Conservation (phyloP, 2,797 vertebrate genomes). For the Mormyrus proboscirostris region DNA sequence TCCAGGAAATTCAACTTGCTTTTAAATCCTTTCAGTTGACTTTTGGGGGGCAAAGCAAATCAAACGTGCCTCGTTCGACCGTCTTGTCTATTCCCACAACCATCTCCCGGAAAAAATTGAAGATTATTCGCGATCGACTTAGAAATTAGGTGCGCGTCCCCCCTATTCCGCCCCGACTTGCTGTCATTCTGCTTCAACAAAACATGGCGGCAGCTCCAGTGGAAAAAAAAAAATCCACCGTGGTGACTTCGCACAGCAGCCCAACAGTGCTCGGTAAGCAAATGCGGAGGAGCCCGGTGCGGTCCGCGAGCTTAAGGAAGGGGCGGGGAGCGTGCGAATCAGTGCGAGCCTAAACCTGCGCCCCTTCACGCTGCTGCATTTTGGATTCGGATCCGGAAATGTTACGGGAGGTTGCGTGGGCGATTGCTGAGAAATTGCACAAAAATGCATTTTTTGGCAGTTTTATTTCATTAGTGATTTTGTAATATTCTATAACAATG, state of each 20-base stretch:
- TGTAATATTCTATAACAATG: not conserved
- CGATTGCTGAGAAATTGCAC: not conserved
- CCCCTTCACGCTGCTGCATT: not conserved
- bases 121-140: slow-evolving; percentile 31
- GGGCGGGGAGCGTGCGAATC: not conserved
- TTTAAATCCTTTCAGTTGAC: slow-evolving; percentile 38
- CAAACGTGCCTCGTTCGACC: slow-evolving; percentile 11
- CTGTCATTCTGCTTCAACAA: slow-evolving; percentile 56
- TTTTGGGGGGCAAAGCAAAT: slow-evolving; percentile 4
- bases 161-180: slow-evolving; percentile 46
- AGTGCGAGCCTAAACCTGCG: not conserved
- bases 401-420: not conserved
- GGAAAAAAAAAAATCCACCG: slow-evolving; percentile 14
- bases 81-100: slow-evolving; percentile 3
- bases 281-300: slow-evolving; percentile 5
- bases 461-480: not conserved
- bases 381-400: not conserved
- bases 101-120: slow-evolving; percentile 25
- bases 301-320: not conserved
- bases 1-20: slow-evolving; percentile 46
- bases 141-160: slow-evolving; percentile 34
- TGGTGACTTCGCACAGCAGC: not conserved
- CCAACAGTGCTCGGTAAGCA: not conserved
- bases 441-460: not conserved
- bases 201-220: slow-evolving; percentile 57